Percentiles rank a stretch among this genome's conserved stretches.
These are phyloP conservation scores for Periplaneta americana DNA, from an alignment of 1,140 invertebrate species.

Conservation along the genomic window DNA sequence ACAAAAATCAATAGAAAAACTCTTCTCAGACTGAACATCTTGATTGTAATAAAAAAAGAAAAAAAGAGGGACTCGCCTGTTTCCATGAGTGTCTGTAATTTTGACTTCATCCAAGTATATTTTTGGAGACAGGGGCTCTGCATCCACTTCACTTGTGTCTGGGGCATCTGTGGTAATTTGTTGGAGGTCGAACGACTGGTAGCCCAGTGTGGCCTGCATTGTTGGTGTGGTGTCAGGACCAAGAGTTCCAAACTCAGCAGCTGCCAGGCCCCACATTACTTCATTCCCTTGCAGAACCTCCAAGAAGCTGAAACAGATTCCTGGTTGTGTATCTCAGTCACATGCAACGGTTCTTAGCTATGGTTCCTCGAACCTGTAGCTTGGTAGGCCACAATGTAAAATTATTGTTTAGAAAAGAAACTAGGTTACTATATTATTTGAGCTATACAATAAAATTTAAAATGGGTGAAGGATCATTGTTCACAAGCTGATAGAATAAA, in stretches of 20 bases:
- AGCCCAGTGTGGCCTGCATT: conserved; percentile 2
- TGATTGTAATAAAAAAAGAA: too few species aligned
- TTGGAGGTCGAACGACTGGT: conserved; percentile 14
- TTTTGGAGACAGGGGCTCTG: background rate
- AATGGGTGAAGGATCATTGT: too few species aligned
- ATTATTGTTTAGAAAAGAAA: background rate
- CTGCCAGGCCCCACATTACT: conserved; percentile 33
- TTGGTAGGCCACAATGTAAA: conserved; percentile 8
- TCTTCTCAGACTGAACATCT: too few species aligned
- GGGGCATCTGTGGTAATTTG: background rate
- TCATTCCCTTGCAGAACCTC: conserved; percentile 23
- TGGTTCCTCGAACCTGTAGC: too few species aligned
- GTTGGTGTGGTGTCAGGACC: background rate
- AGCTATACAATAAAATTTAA: too few species aligned
- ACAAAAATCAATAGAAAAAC: too few species aligned
- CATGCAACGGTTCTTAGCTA: too few species aligned
- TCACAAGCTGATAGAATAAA: too few species aligned
- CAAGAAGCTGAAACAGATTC: conserved; percentile 26
- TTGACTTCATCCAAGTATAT: conserved; percentile 4
- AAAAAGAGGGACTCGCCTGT: too few species aligned
- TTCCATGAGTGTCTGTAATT: background rate
- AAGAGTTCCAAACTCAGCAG: conserved; percentile 28
- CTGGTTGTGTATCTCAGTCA: background rate
- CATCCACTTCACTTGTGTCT: background rate
- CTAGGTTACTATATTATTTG: too few species aligned